A percentile compares a stretch with the other conserved stretches of the same genome.
Conservation (phyloP, 2,113 vertebrate species). For the Mus pahari region DNA sequence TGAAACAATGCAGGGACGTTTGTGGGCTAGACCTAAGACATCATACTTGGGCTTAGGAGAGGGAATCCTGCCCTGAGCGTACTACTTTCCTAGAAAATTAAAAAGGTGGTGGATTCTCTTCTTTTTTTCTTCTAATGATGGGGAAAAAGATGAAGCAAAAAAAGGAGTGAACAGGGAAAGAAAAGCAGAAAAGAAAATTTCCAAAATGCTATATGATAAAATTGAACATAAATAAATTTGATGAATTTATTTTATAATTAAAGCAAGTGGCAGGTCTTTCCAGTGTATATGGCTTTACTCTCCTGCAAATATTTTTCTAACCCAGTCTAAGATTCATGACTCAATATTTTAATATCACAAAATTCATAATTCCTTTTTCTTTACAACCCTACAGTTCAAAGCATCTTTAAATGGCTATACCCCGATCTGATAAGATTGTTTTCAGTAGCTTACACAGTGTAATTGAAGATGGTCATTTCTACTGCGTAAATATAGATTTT, state of each 20-base stretch:
- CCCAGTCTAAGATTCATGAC: slow-evolving; percentile 22
- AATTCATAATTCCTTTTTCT: not conserved
- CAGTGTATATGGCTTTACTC: not conserved
- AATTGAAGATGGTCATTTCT: slow-evolving; percentile 29
- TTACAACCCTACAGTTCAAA: not conserved
- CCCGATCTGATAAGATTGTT: not conserved
- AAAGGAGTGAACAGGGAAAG: not conserved
- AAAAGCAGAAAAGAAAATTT: not conserved
- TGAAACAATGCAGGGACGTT: not conserved
- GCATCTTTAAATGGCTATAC: not conserved
- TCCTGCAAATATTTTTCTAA: not conserved
- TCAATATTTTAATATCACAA: slow-evolving; percentile 25
- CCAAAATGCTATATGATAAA: not conserved
- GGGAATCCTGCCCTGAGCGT: not conserved
- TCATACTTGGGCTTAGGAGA: not conserved
- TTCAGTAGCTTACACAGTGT: not conserved
- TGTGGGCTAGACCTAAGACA: not conserved
- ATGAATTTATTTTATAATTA: slow-evolving; percentile 29
- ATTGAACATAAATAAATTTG: slow-evolving; percentile 29
- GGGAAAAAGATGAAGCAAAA: too few species aligned
- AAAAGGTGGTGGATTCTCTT: slow-evolving; percentile 15
- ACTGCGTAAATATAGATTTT: not conserved
- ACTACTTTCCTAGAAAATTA: not conserved
- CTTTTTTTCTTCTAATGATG: not conserved
- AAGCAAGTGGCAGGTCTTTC: not conserved